phyloP scores from a whole-genome alignment of 2,113 vertebrate genomes.

The Oplegnathus fasciatus region DNA sequence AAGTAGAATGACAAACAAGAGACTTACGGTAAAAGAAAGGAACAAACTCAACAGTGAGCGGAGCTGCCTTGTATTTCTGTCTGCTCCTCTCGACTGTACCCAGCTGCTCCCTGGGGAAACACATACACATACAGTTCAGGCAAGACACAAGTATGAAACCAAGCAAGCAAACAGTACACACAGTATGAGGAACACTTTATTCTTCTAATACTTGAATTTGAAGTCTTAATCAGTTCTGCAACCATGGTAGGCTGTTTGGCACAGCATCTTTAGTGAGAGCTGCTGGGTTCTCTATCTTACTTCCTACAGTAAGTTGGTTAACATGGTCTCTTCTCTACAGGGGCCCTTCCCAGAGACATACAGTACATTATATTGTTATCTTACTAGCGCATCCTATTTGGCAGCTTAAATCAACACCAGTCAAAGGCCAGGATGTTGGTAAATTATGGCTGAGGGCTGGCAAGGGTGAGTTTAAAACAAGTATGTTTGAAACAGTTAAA shows the following conservation, averaged over 20 bases:
- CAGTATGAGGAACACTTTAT: background rate
- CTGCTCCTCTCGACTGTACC: slow-evolving; percentile 93
- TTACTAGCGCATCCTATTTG: background rate
- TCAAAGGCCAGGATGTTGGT: background rate
- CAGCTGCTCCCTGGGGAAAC: slow-evolving; percentile 85
- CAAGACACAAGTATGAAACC: background rate
- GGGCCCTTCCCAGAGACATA: background rate
- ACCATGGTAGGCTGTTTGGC: no score
- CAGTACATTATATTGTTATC: background rate
- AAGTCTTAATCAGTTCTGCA: no score
- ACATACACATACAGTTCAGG: slow-evolving; percentile 6
- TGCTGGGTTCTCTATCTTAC: no score
- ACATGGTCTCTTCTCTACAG: no score
- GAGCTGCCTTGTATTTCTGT: slow-evolving; percentile 97
- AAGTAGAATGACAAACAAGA: background rate
- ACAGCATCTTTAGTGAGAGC: no score
- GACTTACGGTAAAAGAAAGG: slow-evolving; percentile 99
- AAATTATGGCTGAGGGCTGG: no score
- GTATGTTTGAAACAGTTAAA: background rate
- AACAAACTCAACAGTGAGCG: slow-evolving; percentile 96
- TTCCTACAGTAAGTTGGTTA: no score
- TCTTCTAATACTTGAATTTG: no score
- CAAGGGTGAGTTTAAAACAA: no score
- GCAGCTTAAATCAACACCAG: background rate
- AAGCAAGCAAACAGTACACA: background rate